Base-by-base conservation (phyloP, 2,888 invertebrate species). In the Epicampocera succincta region DNA sequence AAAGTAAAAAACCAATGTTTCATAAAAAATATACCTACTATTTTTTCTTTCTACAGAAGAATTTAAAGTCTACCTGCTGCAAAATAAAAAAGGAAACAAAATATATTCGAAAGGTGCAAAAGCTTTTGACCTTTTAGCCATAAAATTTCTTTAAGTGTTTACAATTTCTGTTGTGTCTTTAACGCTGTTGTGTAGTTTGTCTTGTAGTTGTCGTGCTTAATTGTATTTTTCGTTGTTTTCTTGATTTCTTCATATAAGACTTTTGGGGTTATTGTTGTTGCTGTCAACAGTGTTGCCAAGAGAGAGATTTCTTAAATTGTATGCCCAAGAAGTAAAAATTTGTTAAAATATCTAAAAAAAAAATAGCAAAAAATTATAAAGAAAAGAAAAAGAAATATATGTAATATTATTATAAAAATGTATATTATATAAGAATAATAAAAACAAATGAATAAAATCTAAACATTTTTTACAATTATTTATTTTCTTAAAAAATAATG, bases 111-210 rank as follows among this genome's bases (percentile, higher is more conserved):
- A 44, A 3, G 44, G 3, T 2, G 0, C 12, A 33, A 33, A 29
- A 44, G 9, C 15, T 15, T 25, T 50, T 60, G 11, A 44, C 0
- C 25, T 44, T 21, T 73, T 61, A 21, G n/a, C 2, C 29, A 11
- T n/a, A 56, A 56, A 74, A 66, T 75, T 75, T 75, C 38, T 75
- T 75, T 50, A 52, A 61, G 65, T 65, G 74, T 65, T 61, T 33
- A 33, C 33, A 38, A 50, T 71, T 33, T 40, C 9, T 50, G 15
- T 60, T 52, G 50, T 42, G 50, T 61, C 60, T 72, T 61, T 42
- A 60, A 50, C 25, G 40, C 15, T 52, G n/a, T n/a, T 29, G 8
- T 72, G 40, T 48, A 42, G 44, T 52, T 63, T 38, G 54, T 65
- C 9, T 61, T 63, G 69, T 58, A 17, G 52, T 54, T 25, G 46